These are phyloP conservation scores for Wasmannia auropunctata DNA, from an alignment of 1,140 invertebrate species.

Conservation along the genomic window DNA sequence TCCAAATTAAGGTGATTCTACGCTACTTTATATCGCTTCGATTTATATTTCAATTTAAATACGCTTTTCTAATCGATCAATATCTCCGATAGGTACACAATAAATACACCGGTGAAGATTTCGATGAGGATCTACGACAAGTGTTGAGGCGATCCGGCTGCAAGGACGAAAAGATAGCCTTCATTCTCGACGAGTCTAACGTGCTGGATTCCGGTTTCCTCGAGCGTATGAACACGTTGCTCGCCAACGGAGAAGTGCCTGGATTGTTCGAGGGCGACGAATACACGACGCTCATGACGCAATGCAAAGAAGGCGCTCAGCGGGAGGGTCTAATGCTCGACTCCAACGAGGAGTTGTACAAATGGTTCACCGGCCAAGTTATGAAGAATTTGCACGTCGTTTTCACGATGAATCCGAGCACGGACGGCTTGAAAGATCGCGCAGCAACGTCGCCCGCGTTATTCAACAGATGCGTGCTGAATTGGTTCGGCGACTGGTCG, in stretches of 20 bases:
- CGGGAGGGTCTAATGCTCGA: constrained; percentile 99
- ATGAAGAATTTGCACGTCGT: constrained; percentile 99
- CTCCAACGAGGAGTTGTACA: constrained; percentile 99
- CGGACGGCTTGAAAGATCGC: constrained; percentile 98
- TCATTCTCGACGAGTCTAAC: constrained; percentile 99
- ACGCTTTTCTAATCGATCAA: background rate
- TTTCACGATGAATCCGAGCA: constrained; percentile 99
- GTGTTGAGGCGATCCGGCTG: constrained; percentile 98
- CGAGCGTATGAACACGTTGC: constrained; percentile 99
- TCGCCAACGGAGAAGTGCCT: constrained; percentile 99
- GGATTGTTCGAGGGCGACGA: constrained; percentile 98
- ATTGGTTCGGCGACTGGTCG: constrained; percentile 99
- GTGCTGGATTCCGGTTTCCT: constrained; percentile 99
- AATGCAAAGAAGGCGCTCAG: constrained; percentile 99
- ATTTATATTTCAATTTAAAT: background rate
- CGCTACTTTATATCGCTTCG: background rate
- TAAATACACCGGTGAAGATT: constrained; percentile 99
- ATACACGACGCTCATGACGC: constrained; percentile 99
- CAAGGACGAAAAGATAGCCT: constrained; percentile 99
- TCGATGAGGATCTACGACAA: constrained; percentile 98
- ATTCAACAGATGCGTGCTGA: constrained; percentile 99
- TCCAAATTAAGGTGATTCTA: constrained; percentile 94
- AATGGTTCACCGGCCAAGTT: constrained; percentile 99
- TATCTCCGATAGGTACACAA: constrained; percentile 93
- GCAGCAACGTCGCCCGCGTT: constrained; percentile 99